phyloP scores from a whole-genome alignment of 2,797 vertebrate genomes.

The Microcaecilia unicolor region DNA sequence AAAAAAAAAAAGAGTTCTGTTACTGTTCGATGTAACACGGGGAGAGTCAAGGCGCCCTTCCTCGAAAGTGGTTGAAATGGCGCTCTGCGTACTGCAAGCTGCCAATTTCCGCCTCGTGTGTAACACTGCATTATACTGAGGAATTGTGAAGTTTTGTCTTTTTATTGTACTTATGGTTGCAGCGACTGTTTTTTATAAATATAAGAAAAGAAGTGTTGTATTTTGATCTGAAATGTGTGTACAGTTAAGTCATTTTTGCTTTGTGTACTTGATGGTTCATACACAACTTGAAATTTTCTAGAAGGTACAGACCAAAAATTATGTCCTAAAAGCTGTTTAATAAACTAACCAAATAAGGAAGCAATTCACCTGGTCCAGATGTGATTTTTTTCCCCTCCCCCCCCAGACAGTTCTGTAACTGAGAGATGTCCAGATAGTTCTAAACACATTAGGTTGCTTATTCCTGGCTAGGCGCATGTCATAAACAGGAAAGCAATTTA shows the following conservation, averaged over 20 bases:
- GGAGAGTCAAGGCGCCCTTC: conserved; percentile 19
- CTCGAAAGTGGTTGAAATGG: conserved; percentile 29
- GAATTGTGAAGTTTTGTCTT: conserved; percentile 58
- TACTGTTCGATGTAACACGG: conserved; percentile 21
- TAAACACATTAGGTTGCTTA: no score
- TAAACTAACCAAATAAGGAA: conserved; percentile 62
- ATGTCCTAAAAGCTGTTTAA: conserved; percentile 57
- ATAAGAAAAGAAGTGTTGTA: conserved; percentile 62
- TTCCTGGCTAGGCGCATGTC: no score
- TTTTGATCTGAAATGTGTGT: conserved; percentile 65
- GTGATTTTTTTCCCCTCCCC: no score
- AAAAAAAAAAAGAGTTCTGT: conserved; percentile 34
- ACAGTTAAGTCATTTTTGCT: conserved; percentile 59
- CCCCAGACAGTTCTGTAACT: no score
- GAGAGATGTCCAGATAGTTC: no score
- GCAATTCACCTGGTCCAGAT: no score
- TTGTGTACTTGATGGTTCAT: conserved; percentile 58
- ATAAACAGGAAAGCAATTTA: no score
- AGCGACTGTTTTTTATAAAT: conserved; percentile 62
- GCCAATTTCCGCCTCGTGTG: conserved; percentile 44
- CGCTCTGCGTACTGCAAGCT: conserved; percentile 34
- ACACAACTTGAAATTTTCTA: conserved; percentile 70
- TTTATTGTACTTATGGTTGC: conserved; percentile 67
- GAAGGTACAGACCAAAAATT: conserved; percentile 60
- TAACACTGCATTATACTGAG: conserved; percentile 50